These are phyloP conservation scores for Morus bassanus DNA, from an alignment of 2,797 vertebrate species.

Conservation along the genomic window DNA sequence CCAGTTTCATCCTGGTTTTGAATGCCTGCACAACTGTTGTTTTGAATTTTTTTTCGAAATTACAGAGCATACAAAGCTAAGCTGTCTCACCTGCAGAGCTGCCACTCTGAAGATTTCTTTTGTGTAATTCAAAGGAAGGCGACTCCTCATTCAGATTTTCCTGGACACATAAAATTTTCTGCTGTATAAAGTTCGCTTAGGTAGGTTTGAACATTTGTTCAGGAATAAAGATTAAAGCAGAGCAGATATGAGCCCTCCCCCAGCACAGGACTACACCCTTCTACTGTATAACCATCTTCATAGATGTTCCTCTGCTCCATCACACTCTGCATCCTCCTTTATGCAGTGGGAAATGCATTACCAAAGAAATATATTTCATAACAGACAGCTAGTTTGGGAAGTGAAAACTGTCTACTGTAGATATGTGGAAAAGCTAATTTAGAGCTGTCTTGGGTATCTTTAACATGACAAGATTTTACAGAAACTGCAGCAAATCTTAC, in stretches of 20 bases:
- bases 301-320: neutral
- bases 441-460: neutral
- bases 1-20: neutral
- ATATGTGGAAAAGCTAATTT: neutral
- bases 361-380: neutral
- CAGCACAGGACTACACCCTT: neutral
- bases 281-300: neutral
- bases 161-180: neutral
- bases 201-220: neutral
- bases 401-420: neutral
- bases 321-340: neutral
- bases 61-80: neutral
- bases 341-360: neutral
- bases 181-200: neutral
- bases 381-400: neutral
- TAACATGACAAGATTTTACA: neutral
- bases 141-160: neutral
- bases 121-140: neutral
- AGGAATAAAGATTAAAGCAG: neutral
- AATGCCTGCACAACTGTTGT: neutral
- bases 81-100: neutral
- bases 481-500: neutral
- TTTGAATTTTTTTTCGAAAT: neutral
- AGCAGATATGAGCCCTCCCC: neutral
- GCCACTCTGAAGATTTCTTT: neutral